phyloP scores from a whole-genome alignment of 37 sponge, comb jelly and placozoan genomes.

The Mnemiopsis leidyi region DNA sequence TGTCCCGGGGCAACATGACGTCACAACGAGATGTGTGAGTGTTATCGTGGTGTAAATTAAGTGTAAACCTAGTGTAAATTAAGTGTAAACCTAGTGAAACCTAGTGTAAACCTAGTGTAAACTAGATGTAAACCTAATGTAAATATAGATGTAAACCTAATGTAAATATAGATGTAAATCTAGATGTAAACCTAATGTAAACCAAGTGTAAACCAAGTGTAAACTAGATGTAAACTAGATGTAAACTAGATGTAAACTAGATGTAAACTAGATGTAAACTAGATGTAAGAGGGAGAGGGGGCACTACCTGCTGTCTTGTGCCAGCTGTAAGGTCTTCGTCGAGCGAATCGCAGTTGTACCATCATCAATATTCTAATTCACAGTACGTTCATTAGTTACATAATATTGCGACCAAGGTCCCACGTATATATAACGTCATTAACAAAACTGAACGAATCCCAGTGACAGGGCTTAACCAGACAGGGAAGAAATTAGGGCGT shows the following conservation, averaged over 20 bases:
- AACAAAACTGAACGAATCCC: neutral
- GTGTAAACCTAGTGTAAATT: neutral
- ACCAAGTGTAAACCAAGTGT: neutral
- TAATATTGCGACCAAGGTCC: too few relatives aligned
- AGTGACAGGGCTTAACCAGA: neutral
- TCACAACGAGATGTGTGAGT: neutral
- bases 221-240: neutral
- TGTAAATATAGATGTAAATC: too few relatives aligned
- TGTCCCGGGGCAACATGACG: neutral
- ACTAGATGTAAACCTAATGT: neutral
- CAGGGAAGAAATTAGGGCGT: neutral
- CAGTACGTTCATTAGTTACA: neutral
- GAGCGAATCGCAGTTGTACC: neutral
- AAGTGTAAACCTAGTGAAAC: neutral
- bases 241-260: neutral
- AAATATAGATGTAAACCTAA: neutral
- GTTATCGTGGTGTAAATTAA: neutral
- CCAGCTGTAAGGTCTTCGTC: conserved; percentile 27
- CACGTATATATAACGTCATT: neutral
- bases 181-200: neutral
- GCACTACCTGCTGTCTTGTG: neutral
- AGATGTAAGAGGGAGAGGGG: neutral
- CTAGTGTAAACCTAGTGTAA: neutral
- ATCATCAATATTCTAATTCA: too few relatives aligned
- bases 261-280: too few relatives aligned